Conservation (phyloP, 2,888 invertebrate genomes). For the Euclidia mi region DNA sequence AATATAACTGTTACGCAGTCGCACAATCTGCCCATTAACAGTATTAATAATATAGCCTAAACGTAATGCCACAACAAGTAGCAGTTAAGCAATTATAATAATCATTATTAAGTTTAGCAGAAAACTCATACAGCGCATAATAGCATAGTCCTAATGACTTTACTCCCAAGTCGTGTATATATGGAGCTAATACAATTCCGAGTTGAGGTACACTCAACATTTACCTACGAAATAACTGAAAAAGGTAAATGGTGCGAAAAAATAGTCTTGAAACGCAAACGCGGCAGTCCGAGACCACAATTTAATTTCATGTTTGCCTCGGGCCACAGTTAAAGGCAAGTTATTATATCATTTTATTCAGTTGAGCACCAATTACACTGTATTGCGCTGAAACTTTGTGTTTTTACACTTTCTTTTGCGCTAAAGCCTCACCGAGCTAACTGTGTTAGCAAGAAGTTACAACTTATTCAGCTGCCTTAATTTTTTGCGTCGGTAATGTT, state of each 20-base stretch:
- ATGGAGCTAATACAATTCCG: constrained; percentile 34
- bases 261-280: constrained; percentile 38
- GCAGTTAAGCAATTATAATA: too few relatives aligned
- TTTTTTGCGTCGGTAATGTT: constrained; percentile 27
- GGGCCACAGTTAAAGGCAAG: constrained; percentile 52
- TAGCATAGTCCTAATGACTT: constrained; percentile 26
- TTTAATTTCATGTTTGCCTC: constrained; percentile 66
- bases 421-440: constrained; percentile 58
- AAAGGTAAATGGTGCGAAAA: constrained; percentile 49
- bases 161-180: constrained; percentile 25
- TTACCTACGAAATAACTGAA: constrained; percentile 37
- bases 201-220: constrained; percentile 21
- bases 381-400: constrained; percentile 58
- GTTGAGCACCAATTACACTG: constrained; percentile 69
- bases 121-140: too few relatives aligned
- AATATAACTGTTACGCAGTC: too few relatives aligned
- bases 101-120: too few relatives aligned
- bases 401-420: constrained; percentile 66
- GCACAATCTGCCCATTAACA: too few relatives aligned
- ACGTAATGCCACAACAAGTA: too few relatives aligned
- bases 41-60: too few relatives aligned
- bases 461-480: constrained; percentile 47
- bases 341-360: constrained; percentile 69
- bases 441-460: constrained; percentile 52
- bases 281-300: constrained; percentile 45